Conservation (phyloP, 2,113 vertebrate genomes). For the Felis catus region F.catus_Fca126_mat1.0 CM031420.1:61578001-61578500, state of each 20-base stretch:
- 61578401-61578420: neutral
- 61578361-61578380: conserved; percentile 23
- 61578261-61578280: neutral
- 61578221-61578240: neutral
- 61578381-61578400: neutral
- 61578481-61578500: neutral
- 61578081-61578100: neutral
- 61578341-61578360: neutral
- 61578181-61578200: neutral
- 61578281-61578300: neutral
- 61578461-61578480: neutral
- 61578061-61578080: conserved; percentile 15
- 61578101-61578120: neutral
- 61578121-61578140: conserved; percentile 44
- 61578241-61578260: neutral
- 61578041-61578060: neutral
- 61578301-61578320: neutral
- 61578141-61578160: neutral
- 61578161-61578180: neutral
- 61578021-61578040: neutral
- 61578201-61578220: neutral
- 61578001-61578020: neutral
- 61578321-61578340: neutral
- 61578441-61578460: neutral
- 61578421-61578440: neutral